Evolutionary conservation across 2,113 vertebrate species (phyloP), one percentile per base, ranked within the genome.

Genomic region (Gopherus flavomarginatus): DNA sequence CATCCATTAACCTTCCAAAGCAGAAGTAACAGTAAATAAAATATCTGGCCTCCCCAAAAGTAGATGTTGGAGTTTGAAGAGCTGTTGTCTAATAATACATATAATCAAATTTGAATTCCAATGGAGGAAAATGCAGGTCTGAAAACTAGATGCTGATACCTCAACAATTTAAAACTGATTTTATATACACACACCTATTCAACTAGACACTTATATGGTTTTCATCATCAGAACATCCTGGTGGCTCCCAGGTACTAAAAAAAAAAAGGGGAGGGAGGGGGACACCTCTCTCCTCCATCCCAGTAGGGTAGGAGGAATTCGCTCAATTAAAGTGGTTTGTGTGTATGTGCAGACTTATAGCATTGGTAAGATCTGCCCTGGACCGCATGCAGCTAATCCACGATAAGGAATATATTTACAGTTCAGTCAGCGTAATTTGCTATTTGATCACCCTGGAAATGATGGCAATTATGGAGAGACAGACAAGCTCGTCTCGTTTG

Each of bases 21-120:
- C 2, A 80, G 49, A 2, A 81, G 3, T 57, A 26, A 57, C 56
- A 57, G 12, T 5, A 91, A 62, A 17, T 52, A 50, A 83, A 38
- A 8, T 0, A 79, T 49, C 5, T 57, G 35, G 42, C 87, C 56
- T 65, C 72, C 26, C 38, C 57, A 85, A 47, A 27, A 90, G 27
- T 31, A 84, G 14, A 35, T 0, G 7, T 0, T 35, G 35, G 3
- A 0, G 2, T 84, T 83, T 75, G 26, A 92, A 59, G 8, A 81
- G 35, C 10, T 81, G 29, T 13, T 42, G 57, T 88, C 22, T 65
- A 44, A 94, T 52, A 42, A 83, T 3, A 3, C 31, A 53, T 50
- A 59, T 19, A 82, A 83, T 7, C 2, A 75, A 27, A 90, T n/a
- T n/a, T 26, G 11, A 69, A 81, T 1, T 35, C 11, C 57, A 56